Conservation (phyloP, 1,140 invertebrate genomes). For the Lineus longissimus region DNA sequence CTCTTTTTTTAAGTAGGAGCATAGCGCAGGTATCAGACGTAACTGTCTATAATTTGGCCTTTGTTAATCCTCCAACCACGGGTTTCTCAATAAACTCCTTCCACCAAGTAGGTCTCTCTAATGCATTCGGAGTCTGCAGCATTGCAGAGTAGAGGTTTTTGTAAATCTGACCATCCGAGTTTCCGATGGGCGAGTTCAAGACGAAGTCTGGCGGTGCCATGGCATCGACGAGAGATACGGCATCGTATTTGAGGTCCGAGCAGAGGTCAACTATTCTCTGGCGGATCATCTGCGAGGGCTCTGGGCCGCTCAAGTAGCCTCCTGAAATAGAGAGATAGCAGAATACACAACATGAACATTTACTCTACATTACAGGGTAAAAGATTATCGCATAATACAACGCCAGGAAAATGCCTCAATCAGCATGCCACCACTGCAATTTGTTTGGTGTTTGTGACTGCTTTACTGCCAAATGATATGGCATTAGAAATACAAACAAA, state of each 20-base stretch:
- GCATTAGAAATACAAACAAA: too few species aligned
- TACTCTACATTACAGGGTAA: background rate
- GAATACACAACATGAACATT: background rate
- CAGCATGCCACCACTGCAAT: too few species aligned
- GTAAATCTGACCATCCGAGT: constrained; percentile 65
- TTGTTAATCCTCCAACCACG: background rate
- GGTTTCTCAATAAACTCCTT: constrained; percentile 60
- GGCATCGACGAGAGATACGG: constrained; percentile 75
- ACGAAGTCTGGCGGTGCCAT: constrained; percentile 79
- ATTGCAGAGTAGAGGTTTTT: constrained; percentile 75
- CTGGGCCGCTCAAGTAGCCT: constrained; percentile 42
- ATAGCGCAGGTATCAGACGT: too few species aligned
- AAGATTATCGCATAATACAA: background rate
- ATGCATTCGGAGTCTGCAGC: constrained; percentile 65
- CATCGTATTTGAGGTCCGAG: constrained; percentile 65
- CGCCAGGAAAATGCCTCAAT: too few species aligned
- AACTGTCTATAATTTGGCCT: too few species aligned
- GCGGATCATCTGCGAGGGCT: constrained; percentile 38
- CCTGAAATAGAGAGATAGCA: constrained; percentile 26
- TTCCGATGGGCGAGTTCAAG: constrained; percentile 48
- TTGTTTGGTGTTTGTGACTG: too few species aligned
- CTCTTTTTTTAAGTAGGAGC: too few species aligned
- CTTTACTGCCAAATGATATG: too few species aligned
- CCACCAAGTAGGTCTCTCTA: constrained; percentile 77
- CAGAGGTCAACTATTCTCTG: constrained; percentile 64